A percentile compares a stretch with the other conserved stretches of the same genome.
These are phyloP conservation scores for Dryadula phaetusa DNA, from an alignment of 2,888 invertebrate genomes.

Conservation along the genomic window DNA sequence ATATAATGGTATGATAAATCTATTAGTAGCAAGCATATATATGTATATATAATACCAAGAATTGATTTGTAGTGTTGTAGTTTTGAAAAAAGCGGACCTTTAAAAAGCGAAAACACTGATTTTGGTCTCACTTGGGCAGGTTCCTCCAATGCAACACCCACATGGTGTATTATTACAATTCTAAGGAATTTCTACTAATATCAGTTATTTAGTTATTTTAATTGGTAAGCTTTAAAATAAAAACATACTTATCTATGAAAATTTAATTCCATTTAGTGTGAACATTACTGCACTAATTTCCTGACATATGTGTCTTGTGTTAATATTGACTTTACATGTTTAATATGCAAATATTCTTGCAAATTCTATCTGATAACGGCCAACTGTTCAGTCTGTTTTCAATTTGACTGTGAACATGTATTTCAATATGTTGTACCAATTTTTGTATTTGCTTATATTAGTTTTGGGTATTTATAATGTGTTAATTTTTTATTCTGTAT, in stretches of 20 bases:
- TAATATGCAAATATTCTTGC: slow-evolving; percentile 26
- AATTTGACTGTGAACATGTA: slow-evolving; percentile 25
- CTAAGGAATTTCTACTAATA: too few relatives aligned
- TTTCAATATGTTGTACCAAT: slow-evolving; percentile 15
- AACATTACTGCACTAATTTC: slow-evolving; percentile 20
- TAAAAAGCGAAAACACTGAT: too few relatives aligned
- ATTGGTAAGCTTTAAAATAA: not conserved
- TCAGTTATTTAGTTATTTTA: too few relatives aligned
- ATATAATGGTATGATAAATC: too few relatives aligned
- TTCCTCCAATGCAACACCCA: too few relatives aligned
- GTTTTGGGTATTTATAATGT: slow-evolving; percentile 31
- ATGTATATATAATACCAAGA: too few relatives aligned
- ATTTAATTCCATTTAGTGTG: slow-evolving; percentile 5
- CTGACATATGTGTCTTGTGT: slow-evolving; percentile 17
- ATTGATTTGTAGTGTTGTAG: too few relatives aligned
- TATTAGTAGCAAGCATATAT: too few relatives aligned
- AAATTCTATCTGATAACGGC: slow-evolving; percentile 25
- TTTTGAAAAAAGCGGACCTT: too few relatives aligned
- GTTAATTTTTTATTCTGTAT: slow-evolving; percentile 20
- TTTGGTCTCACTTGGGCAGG: too few relatives aligned
- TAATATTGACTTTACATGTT: slow-evolving; percentile 25
- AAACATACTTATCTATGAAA: not conserved
- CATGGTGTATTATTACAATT: too few relatives aligned
- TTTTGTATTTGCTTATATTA: slow-evolving; percentile 21
- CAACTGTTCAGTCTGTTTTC: slow-evolving; percentile 14